Evolutionary conservation across 1,140 invertebrate genomes (phyloP), one percentile per base, ranked within the genome.

Genomic region (Leptinotarsa undecemlineata): DNA sequence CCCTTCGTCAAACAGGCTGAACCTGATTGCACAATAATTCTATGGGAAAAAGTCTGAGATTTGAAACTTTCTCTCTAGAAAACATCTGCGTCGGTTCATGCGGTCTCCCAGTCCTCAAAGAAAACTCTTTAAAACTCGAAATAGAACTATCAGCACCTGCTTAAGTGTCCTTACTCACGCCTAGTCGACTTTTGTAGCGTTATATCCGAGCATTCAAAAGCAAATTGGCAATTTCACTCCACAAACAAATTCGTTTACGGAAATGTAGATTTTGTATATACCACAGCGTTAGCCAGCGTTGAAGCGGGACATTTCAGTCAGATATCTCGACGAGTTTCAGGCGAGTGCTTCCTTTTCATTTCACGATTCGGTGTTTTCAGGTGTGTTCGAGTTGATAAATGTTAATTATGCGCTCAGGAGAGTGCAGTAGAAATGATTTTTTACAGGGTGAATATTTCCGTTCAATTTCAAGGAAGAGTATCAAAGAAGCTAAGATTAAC

Each of bases 231-330:
- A 79, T 79, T 79, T 77, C 78, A 75, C 73, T 79, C 75, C 60
- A 79, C 78, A 79, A 79, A 79, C 78, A 79, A 79, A 77, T 77
- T 79, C 76, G 73, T 77, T 79, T 79, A 77, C 71, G 71, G 68
- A 63, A 71, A 72, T 66, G 78, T 76, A 77, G 78, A 77, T 79
- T 77, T 72, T 77, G 76, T 74, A 76, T 67, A 78, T 71, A 73
- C 76, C 76, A 71, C 74, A 72, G 74, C 74, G 75, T 74, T 63
- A 64, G 67, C 74, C 67, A 75, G 42, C 66, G 23, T 19, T 68
- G 15, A 68, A 42, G 66, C 42, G 23, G 33, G 23, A 47, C 66
- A 68, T 42, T 68, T 68, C 42, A n/a, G 15, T 33, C 13, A 47
- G 66, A 68, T 48, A 68, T 68, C 23, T 57, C 51, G 51, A 57